These are phyloP conservation scores for Copidosoma floridanum DNA, from an alignment of 1,140 invertebrate species.

Conservation along the genomic window DNA sequence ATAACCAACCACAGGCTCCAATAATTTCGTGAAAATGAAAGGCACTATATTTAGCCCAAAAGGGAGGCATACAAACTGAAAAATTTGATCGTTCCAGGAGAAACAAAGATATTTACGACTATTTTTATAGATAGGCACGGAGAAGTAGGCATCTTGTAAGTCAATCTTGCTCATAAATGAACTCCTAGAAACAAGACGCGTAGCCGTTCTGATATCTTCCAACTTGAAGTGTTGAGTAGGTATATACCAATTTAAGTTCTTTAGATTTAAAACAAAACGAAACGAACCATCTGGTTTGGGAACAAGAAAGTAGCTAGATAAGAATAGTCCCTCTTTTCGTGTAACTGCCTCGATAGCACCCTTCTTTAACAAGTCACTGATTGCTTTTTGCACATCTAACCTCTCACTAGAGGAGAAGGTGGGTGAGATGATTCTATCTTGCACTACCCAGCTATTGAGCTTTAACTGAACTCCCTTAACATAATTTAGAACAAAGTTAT, in stretches of 20 bases:
- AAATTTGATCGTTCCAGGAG: neutral
- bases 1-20: slow-evolving; percentile 3
- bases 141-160: slow-evolving; percentile 5
- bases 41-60: slow-evolving; percentile 10
- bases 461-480: slow-evolving; percentile 27
- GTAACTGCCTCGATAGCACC: slow-evolving; percentile 10
- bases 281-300: slow-evolving; percentile 40
- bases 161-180: neutral
- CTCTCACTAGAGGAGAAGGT: neutral
- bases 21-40: slow-evolving; percentile 3
- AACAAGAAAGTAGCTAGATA: slow-evolving; percentile 28
- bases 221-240: slow-evolving; percentile 7
- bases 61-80: neutral
- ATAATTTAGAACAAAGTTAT: slow-evolving; percentile 23
- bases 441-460: slow-evolving; percentile 2
- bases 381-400: neutral
- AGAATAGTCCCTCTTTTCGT: neutral
- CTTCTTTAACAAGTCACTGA: slow-evolving; percentile 1
- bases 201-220: slow-evolving; percentile 1
- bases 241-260: slow-evolving; percentile 13
- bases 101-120: slow-evolving; percentile 2
- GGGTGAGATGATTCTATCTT: neutral
- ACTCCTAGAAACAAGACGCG: neutral
- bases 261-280: slow-evolving; percentile 25
- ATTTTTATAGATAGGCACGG: neutral